phyloP scores from a whole-genome alignment of 1,140 invertebrate genomes.

The Sitobion miscanthi region DNA sequence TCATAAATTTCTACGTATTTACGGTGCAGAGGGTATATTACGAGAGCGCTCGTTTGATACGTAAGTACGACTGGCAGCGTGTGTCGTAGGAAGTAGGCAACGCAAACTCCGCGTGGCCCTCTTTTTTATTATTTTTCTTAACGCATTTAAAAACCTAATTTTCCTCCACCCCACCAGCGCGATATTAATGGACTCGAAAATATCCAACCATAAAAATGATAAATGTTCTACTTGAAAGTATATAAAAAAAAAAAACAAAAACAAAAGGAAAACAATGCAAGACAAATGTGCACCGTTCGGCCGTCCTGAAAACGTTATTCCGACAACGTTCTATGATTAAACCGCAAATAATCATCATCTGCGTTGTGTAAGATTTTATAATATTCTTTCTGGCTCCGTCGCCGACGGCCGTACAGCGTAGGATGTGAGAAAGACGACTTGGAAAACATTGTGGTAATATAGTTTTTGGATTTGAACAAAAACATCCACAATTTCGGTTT shows the following conservation, averaged over 20 bases:
- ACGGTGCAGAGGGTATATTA: background rate
- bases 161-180: no score
- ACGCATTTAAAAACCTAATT: conserved; percentile 28
- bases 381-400: background rate
- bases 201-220: conserved; percentile 24
- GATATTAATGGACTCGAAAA: conserved; percentile 28
- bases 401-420: background rate
- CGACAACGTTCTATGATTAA: conserved; percentile 6
- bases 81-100: background rate
- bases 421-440: conserved; percentile 1
- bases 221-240: background rate
- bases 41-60: background rate
- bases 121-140: background rate
- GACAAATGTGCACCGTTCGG: background rate
- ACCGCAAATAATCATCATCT: conserved; percentile 24
- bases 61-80: background rate
- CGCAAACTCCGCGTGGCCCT: background rate
- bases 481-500: background rate
- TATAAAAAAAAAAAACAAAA: background rate
- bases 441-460: background rate
- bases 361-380: background rate
- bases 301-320: background rate
- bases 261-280: conserved; percentile 3
- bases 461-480: background rate
- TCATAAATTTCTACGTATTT: background rate